Evolutionary conservation across 2,888 invertebrate species (phyloP), one percentile per base, ranked within the genome.

Genomic region (Torymus aiolomorphi): DNA sequence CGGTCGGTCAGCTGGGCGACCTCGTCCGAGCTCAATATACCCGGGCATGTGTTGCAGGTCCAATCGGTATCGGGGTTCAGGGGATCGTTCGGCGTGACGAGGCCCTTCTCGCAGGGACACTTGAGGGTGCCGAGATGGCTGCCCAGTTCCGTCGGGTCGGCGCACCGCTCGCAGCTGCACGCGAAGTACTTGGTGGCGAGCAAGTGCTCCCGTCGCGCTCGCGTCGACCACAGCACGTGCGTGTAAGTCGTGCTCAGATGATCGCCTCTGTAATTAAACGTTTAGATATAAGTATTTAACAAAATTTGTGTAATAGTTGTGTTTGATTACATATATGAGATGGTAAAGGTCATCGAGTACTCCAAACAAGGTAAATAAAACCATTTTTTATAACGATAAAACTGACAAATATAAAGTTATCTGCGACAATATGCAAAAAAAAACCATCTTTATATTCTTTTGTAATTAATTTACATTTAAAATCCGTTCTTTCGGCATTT

Each of bases 211-310:
- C 95, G 92, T 83, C 97, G 92, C 56, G 95, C 94, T 88, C 95
- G 94, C 0, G 97, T 97, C 1, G 96, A 95, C 97, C 97, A 97
- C 80, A 97, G 90, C 12, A 96, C 95, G 87, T 97, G 96, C 5
- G 96, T 96, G 85, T 97, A 97, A 93, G 95, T 96, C 0, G 97
- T 97, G 11, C 94, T 93, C 52, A 97, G 92, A 87, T 96, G 95
- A 59, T 94, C 93, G 0, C 94, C 96, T 88, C 92, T 92, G 75
- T 82, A 86, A 85, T 18, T 16, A 11, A 59, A 59, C 1, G 8
- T 42, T 42, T 8, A 8, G 42, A 42, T 42, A n/a, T 20, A 20
- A 42, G n/a, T n/a, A n/a, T 42, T 42, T 8, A 42, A 42, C 42
- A 0, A 42, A 5, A 42, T 5, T 42, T 42, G 8, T 42, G 1